Evolutionary conservation across 2,113 vertebrate genomes (phyloP).

Genomic region (Telmatochromis brachygnathus): DNA sequence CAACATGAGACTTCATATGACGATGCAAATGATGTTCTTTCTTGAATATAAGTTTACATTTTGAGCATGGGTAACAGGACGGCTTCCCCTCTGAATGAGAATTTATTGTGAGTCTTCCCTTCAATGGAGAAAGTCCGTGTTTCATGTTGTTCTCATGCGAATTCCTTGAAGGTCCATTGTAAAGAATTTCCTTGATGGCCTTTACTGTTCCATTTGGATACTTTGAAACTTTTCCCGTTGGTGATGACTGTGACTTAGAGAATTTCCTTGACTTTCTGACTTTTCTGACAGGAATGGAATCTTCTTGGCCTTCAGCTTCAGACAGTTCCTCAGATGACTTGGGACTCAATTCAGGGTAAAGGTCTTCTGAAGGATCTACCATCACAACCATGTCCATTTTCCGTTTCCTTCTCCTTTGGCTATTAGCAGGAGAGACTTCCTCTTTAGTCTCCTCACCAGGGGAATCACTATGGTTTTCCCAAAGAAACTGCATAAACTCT

Average conservation of each 20-base stretch:
- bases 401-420: slow-evolving; percentile 84
- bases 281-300: slow-evolving; percentile 51
- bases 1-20: slow-evolving; percentile 90
- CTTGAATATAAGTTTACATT: slow-evolving; percentile 90
- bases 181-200: slow-evolving; percentile 83
- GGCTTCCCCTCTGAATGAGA: slow-evolving; percentile 80
- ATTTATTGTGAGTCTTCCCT: slow-evolving; percentile 75
- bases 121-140: slow-evolving; percentile 76
- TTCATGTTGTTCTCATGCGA: slow-evolving; percentile 75
- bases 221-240: slow-evolving; percentile 73
- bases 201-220: slow-evolving; percentile 79
- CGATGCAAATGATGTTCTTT: slow-evolving; percentile 86
- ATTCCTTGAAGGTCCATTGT: slow-evolving; percentile 75
- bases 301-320: slow-evolving; percentile 70
- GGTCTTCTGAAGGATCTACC: slow-evolving; percentile 86
- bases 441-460: slow-evolving; percentile 75
- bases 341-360: slow-evolving; percentile 76
- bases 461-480: slow-evolving; percentile 81
- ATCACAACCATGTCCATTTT: slow-evolving; percentile 95
- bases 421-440: slow-evolving; percentile 34
- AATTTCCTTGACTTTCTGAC: slow-evolving; percentile 67
- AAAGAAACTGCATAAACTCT: slow-evolving; percentile 90
- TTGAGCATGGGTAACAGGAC: slow-evolving; percentile 83
- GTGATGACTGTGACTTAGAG: slow-evolving; percentile 72
- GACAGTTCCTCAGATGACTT: slow-evolving; percentile 76